Evolutionary conservation across 2,797 vertebrate genomes (phyloP), one percentile per base, ranked within the genome.

Genomic region (Nyctalus aviator): DNA sequence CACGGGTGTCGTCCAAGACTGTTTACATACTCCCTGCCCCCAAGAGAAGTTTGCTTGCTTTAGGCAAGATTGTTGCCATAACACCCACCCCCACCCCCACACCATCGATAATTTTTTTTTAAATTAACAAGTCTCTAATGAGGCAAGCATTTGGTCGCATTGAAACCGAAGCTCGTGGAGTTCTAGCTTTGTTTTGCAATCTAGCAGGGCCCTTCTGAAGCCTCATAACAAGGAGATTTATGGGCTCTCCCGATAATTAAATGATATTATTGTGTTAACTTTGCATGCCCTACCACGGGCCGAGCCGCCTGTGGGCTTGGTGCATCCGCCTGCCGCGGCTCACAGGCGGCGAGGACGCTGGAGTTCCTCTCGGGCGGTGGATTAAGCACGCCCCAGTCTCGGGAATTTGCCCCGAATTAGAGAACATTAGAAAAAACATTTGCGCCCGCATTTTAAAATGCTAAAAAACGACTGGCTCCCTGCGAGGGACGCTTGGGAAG

Each of bases 211-310:
- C 83, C 84, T 94, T 93, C 81, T 69, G 87, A 88, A 96, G 73
- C 81, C 91, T 95, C 92, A 81, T 95, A 96, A 96, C 89, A 57
- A 79, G 66, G 92, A 96, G 96, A 96, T 96, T 94, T 96, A 95
- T 96, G 93, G 85, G 71, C 62, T 92, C 5, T 44, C 78, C 62
- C 18, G 81, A 72, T 96, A 97, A 97, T 97, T 95, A 97, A 97
- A 94, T 92, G 96, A 96, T 95, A 90, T 95, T 93, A 96, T 95
- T 97, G 95, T 90, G 93, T 96, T 97, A 97, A 97, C 75, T 97
- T 95, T 96, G 95, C 95, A 78, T 92, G 90, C 91, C 95, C 75
- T 84, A 88, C 69, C 25, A 77, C 53, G 44, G 93, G 93, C 62
- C 41, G 76, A n/a, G 77, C 87, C 66, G 66, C 88, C 35, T 48